Evolutionary conservation across 92 coral and sea anemone genomes (phyloP).

Genomic region (Zoanthus solanderi): DNA sequence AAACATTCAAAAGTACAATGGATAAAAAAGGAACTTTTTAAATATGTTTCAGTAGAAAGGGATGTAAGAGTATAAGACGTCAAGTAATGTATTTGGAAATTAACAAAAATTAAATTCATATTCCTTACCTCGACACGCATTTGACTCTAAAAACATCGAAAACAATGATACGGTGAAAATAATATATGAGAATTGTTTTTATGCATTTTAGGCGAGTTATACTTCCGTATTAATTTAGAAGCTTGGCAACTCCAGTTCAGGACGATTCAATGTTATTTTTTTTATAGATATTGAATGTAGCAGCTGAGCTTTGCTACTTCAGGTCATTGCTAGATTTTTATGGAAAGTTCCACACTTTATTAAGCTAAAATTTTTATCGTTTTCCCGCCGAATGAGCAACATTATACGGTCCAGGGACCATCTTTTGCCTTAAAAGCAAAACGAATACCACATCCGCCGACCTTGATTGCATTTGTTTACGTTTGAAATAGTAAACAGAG

Average conservation of each 20-base stretch:
- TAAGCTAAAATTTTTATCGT: neutral
- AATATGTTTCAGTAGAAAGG: too few species aligned
- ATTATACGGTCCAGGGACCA: neutral
- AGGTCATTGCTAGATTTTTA: neutral
- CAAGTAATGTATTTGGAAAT: too few species aligned
- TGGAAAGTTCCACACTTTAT: too few species aligned
- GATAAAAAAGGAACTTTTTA: too few species aligned
- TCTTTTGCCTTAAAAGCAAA: constrained; percentile 1
- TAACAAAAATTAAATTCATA: too few species aligned
- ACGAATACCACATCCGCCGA: constrained; percentile 1
- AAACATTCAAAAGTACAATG: too few species aligned
- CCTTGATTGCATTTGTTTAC: constrained; percentile 18
- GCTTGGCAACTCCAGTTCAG: neutral
- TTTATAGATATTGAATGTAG: neutral
- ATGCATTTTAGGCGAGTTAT: neutral
- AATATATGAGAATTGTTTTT: neutral
- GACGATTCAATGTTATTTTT: neutral
- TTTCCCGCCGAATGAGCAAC: neutral
- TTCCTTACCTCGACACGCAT: neutral
- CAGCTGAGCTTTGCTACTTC: neutral
- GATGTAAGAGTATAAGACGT: too few species aligned
- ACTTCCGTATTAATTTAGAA: neutral
- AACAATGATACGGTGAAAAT: neutral
- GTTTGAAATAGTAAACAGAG: constrained; percentile 36
- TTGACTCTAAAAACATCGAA: neutral